Conservation (phyloP, 2,797 vertebrate genomes). For the Microtus californicus region DNA sequence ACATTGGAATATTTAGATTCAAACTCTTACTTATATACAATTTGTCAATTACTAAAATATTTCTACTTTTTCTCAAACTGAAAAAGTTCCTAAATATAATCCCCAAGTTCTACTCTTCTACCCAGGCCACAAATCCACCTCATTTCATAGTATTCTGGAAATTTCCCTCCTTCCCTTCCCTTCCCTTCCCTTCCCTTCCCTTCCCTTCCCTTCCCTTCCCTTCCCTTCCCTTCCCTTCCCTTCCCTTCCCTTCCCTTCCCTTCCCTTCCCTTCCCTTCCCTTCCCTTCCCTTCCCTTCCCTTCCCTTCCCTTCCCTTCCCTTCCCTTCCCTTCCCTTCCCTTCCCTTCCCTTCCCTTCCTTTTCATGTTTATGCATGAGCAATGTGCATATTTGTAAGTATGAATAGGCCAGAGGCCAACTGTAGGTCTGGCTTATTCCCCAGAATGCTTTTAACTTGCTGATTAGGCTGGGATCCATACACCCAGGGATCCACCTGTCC, state of each 20-base stretch:
- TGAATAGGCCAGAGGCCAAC: background rate
- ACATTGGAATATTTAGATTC: background rate
- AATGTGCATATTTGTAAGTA: background rate
- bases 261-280: too few relatives aligned
- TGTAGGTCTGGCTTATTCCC: background rate
- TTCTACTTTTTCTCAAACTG: conserved; percentile 46
- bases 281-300: too few relatives aligned
- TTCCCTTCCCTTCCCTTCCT: too few relatives aligned
- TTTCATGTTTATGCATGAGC: too few relatives aligned
- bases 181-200: background rate
- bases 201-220: too few relatives aligned
- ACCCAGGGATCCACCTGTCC: background rate
- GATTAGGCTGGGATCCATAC: background rate
- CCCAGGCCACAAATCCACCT: background rate
- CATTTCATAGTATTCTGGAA: background rate
- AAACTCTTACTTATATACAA: conserved; percentile 33
- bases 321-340: background rate
- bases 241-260: background rate
- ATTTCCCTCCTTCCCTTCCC: background rate
- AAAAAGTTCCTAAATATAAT: conserved; percentile 13
- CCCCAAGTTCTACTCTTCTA: background rate
- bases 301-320: too few relatives aligned
- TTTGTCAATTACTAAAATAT: conserved; percentile 50
- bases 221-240: too few relatives aligned
- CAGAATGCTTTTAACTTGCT: background rate